Evolutionary conservation across 2,797 vertebrate species (phyloP), one percentile per base, ranked within the genome.

Genomic region (Apogon hyalosoma): DNA sequence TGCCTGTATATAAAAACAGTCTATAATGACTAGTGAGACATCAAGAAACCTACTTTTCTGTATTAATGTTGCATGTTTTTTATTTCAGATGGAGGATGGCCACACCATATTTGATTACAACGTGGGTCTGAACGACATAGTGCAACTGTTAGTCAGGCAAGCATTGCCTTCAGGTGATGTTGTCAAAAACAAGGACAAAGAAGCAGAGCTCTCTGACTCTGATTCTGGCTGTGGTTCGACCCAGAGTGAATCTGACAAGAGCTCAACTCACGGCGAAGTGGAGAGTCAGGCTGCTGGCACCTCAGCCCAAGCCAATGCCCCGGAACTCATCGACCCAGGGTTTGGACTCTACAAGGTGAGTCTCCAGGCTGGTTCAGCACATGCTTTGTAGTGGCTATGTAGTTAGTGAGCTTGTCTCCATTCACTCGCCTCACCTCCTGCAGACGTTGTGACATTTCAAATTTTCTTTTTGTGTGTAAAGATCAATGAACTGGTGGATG

Each of bases 71-170:
- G 39, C 4, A 36, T 80, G 0, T 78, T 48, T 75, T 8, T 59
- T 6, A 24, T 52, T 52, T 31, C 52, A 99, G 98, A 99, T 99
- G 98, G 98, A 98, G 71, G 95, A 99, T 0, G 96, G 97, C 1
- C 98, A 99, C 86, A 98, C 97, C 15, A 94, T 99, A 64, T 99
- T 99, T 1, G 98, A 99, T 72, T 99, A 99, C 49, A 98, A 92
- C 0, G 97, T 99, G 10, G 96, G 97, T 10, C 90, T 99, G 12
- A 99, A 99, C 0, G 97, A 99, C 49, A 99, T 97, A 0, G 97
- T 99, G 8, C 98, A 99, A 85, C 94, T 99, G 40, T 90, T 99
- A 53, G 95, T 97, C 1, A 93, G 97, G 47, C 96, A 96, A 83
- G 92, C 91, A 73, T n/a, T 56, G 11, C 77, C 95, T 0, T 54